Evolutionary conservation across 2,113 vertebrate species (phyloP).

Genomic region (Saguinus midas): DNA sequence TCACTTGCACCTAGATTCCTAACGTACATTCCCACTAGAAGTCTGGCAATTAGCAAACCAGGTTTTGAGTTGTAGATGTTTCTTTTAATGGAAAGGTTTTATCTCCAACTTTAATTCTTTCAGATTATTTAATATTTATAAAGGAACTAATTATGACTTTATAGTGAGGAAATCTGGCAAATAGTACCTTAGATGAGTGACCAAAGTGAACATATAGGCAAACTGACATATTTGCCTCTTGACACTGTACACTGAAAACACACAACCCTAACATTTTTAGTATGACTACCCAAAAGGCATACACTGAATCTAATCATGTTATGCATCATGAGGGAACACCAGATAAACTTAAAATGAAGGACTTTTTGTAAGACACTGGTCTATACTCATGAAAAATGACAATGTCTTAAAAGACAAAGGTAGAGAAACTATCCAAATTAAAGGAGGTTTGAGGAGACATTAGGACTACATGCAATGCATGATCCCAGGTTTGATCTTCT

Average conservation of each 20-base stretch:
- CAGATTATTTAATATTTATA: background rate
- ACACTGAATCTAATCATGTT: background rate
- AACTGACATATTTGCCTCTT: background rate
- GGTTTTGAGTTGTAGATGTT: background rate
- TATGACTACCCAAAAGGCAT: background rate
- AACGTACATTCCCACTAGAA: background rate
- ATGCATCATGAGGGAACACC: background rate
- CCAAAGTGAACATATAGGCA: background rate
- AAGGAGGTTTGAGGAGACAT: background rate
- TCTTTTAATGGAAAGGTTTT: background rate
- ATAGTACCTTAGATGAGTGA: background rate
- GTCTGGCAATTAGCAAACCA: background rate
- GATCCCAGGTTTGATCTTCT: background rate
- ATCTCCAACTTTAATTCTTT: background rate
- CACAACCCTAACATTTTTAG: background rate
- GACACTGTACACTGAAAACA: background rate
- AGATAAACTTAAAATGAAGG: background rate
- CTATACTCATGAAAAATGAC: background rate
- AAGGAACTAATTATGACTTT: constrained; percentile 11
- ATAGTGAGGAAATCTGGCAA: background rate
- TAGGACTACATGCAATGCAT: background rate
- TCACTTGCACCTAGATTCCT: background rate
- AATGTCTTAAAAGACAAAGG: background rate
- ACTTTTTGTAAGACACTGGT: background rate
- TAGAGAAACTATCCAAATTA: background rate